Conservation (phyloP, 2,113 vertebrate species). For the Gadus macrocephalus region DNA sequence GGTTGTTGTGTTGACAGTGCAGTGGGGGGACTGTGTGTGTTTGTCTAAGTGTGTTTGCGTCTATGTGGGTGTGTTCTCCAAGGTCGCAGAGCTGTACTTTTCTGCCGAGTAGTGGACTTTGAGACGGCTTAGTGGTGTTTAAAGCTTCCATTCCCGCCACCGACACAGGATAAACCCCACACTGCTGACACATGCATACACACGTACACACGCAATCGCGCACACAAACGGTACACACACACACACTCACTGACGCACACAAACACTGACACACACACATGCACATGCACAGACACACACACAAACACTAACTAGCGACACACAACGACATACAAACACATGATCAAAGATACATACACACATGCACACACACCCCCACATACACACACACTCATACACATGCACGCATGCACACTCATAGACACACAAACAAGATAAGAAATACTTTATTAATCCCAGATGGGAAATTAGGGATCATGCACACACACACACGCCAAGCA, state of each 20-base stretch:
- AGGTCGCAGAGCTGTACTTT: slow-evolving; percentile 54
- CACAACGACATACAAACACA: slow-evolving; percentile 10
- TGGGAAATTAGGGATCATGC: no score
- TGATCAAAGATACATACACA: background rate
- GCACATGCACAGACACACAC: no score
- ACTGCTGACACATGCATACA: slow-evolving; percentile 48
- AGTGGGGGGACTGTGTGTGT: slow-evolving; percentile 1
- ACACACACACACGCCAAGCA: no score
- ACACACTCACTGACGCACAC: no score
- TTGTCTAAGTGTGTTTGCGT: background rate
- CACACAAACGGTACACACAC: background rate
- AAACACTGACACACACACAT: no score
- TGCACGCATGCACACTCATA: background rate
- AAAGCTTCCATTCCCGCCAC: slow-evolving; percentile 62
- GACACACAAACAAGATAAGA: no score
- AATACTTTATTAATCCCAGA: no score
- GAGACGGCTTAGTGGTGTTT: slow-evolving; percentile 65
- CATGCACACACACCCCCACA: slow-evolving; percentile 43
- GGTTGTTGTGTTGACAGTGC: background rate
- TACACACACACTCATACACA: background rate
- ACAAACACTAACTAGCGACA: no score
- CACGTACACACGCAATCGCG: background rate
- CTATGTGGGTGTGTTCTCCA: slow-evolving; percentile 22
- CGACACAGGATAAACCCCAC: slow-evolving; percentile 63
- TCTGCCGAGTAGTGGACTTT: slow-evolving; percentile 65